These are phyloP conservation scores for Melanogrammus aeglefinus DNA, from an alignment of 2,797 vertebrate genomes.

Conservation along the genomic window DNA sequence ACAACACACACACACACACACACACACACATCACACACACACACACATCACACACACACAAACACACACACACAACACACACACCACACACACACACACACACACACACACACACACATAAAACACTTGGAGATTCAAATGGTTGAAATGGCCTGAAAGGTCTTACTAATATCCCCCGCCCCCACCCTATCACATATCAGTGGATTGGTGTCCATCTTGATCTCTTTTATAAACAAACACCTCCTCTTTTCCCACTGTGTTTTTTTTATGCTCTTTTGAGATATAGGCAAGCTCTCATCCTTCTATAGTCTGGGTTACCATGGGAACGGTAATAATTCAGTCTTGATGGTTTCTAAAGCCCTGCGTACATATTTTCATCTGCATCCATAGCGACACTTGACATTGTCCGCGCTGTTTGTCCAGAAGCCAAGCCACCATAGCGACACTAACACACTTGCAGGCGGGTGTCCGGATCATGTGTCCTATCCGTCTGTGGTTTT, in stretches of 20 bases:
- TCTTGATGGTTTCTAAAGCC: constrained; percentile 69
- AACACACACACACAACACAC: too few relatives aligned
- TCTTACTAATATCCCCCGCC: not conserved
- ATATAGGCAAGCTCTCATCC: constrained; percentile 58
- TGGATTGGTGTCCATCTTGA: constrained; percentile 27
- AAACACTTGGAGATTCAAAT: too few relatives aligned
- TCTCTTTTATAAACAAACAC: constrained; percentile 22
- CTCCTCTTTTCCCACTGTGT: constrained; percentile 24
- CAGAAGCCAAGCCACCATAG: constrained; percentile 68
- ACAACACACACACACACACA: too few relatives aligned
- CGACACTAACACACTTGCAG: constrained; percentile 65
- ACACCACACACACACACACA: too few relatives aligned
- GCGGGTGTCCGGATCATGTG: constrained; percentile 65
- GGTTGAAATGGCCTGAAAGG: not conserved
- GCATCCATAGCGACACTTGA: constrained; percentile 73
- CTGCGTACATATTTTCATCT: constrained; percentile 72
- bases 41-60: too few relatives aligned
- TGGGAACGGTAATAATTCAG: constrained; percentile 72
- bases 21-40: too few relatives aligned
- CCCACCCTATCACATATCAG: constrained; percentile 14
- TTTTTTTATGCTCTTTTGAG: constrained; percentile 49
- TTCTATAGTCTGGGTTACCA: constrained; percentile 68
- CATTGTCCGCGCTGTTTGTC: constrained; percentile 68
- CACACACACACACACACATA: too few relatives aligned
- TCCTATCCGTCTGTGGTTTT: constrained; percentile 43